Percentiles rank a stretch among this genome's conserved stretches.
These are phyloP conservation scores for Microtus oregoni DNA, from an alignment of 2,113 vertebrate species.

Conservation along the genomic window DNA sequence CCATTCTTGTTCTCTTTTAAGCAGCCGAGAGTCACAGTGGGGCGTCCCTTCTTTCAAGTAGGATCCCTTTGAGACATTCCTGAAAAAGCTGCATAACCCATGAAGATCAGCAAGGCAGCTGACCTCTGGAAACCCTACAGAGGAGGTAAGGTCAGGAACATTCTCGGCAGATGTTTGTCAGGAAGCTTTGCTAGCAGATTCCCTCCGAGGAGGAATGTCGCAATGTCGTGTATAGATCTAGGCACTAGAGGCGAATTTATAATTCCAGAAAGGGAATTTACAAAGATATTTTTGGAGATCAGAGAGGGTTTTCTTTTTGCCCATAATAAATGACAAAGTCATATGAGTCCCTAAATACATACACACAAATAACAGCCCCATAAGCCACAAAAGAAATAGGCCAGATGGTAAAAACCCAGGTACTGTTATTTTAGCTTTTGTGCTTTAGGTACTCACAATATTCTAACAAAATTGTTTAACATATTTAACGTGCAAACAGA, in stretches of 20 bases:
- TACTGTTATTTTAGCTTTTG: conserved; percentile 17
- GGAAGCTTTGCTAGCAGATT: not conserved
- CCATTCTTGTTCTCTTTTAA: conserved; percentile 39
- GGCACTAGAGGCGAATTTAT: not conserved
- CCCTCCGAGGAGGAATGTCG: not conserved
- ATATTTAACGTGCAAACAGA: not conserved
- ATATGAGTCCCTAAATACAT: not conserved
- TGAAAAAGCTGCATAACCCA: conserved; percentile 39
- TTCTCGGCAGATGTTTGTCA: not conserved
- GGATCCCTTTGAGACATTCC: conserved; percentile 47
- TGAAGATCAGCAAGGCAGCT: conserved; percentile 30
- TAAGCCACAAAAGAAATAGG: conserved; percentile 35
- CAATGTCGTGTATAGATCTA: not conserved
- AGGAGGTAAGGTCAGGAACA: not conserved
- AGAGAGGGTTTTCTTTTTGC: not conserved
- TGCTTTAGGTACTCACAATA: conserved; percentile 33
- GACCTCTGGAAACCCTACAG: conserved; percentile 11
- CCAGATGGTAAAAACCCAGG: not conserved
- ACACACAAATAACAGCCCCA: not conserved
- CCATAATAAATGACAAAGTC: conserved; percentile 1
- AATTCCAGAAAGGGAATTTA: conserved; percentile 40
- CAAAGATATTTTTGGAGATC: conserved; percentile 41
- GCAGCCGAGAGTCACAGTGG: conserved; percentile 21
- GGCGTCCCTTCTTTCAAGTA: conserved; percentile 49
- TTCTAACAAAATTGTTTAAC: conserved; percentile 33